Conservation (phyloP, 2,888 invertebrate species). For the Lasioglossum marginatum region DNA sequence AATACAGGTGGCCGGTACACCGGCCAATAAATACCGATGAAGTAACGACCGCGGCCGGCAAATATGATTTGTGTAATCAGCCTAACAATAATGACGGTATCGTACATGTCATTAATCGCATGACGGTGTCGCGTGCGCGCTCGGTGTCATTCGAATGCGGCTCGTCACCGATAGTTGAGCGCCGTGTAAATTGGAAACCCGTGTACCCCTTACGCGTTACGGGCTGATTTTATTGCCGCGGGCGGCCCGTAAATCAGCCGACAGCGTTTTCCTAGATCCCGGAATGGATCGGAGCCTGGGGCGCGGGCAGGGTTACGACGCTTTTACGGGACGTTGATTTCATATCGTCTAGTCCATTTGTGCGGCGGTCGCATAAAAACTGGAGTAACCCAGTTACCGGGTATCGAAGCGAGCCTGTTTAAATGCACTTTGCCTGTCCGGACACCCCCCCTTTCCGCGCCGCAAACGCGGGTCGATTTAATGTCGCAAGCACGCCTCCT, state of each 20-base stretch:
- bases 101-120: conserved; percentile 37
- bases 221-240: conserved; percentile 36
- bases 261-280: background rate
- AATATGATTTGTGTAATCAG: conserved; percentile 47
- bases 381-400: conserved; percentile 26
- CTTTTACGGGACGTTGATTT: conserved; percentile 46
- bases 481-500: conserved; percentile 19
- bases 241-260: conserved; percentile 28
- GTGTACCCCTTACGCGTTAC: conserved; percentile 19
- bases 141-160: conserved; percentile 37
- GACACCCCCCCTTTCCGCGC: background rate
- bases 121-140: conserved; percentile 16
- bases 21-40: conserved; percentile 26
- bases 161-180: conserved; percentile 21
- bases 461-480: conserved; percentile 33
- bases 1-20: background rate
- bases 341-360: conserved; percentile 24
- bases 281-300: background rate
- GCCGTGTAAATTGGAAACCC: conserved; percentile 35
- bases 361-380: conserved; percentile 15
- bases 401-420: conserved; percentile 6
- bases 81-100: conserved; percentile 39
- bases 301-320: conserved; percentile 5
- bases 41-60: conserved; percentile 31
- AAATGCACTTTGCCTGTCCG: conserved; percentile 21